Base-by-base conservation (phyloP, 2,797 vertebrate species). In the Amblyopsis hoosieri region DNA sequence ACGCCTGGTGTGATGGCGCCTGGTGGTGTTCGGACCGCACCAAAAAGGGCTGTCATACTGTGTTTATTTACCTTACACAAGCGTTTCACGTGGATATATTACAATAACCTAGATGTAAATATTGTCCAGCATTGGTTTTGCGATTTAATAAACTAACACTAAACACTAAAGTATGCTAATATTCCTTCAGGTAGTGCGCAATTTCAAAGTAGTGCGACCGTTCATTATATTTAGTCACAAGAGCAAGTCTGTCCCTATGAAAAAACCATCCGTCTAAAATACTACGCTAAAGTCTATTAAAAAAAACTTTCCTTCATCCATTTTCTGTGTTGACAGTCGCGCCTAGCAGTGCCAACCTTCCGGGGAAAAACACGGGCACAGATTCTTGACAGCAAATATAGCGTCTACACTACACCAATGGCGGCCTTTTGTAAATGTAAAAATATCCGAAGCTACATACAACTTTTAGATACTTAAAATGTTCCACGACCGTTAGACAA, bases 1-100 rank as follows among this genome's bases (percentile, higher is more conserved):
- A 79, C 77, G 84, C 86, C 79, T 87, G 84, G 72, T 82, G 78
- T 83, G 87, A 88, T 86, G 90, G 88, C 87, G 87, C 83, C 87
- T 69, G 85, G 79, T 54, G 87, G 84, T 79, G 83, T 86, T 84
- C 82, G 80, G 75, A 82, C 84, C 67, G 75, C 53, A 87, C 79
- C 87, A 87, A 82, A 85, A 87, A 86, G 83, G 63, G 72, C 62
- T 8, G 72, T 82, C 76, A 78, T 67, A 3, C 69, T 72, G 64
- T 60, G 71, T 72, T 50, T 48, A 54, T 47, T 1, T 48, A 53
- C 72, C 75, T 47, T 0, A 15, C 42, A 69, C 1, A 67, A 1
- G 50, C 0, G n/a, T 48, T 52, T 46, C 47, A 29, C 23, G n/a
- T 9, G 0, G 1, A 48, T 58, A 48, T 58, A 29, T 23, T n/a